These are phyloP conservation scores for Nibea albiflora DNA, from an alignment of 2,113 vertebrate genomes.

Conservation along the genomic window DNA sequence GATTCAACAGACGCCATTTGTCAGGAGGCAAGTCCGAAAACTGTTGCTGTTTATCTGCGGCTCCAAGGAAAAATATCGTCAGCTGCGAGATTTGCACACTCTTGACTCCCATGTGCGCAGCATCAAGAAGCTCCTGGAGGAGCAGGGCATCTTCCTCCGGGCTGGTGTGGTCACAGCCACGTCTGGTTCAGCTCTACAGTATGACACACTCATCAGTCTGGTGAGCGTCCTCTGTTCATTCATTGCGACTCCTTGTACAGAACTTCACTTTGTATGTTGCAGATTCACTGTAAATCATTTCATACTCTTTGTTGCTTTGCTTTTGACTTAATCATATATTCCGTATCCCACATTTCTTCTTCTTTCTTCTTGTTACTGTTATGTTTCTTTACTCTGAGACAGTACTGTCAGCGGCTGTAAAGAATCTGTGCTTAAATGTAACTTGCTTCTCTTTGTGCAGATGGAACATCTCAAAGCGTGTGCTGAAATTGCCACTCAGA, in stretches of 20 bases:
- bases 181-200: conserved; percentile 96
- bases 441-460: conserved; percentile 77
- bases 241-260: background rate
- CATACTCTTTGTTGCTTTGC: background rate
- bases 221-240: conserved; percentile 78
- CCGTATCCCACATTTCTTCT: background rate
- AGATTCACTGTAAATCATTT: background rate
- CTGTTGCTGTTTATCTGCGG: conserved; percentile 98
- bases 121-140: conserved; percentile 97
- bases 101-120: conserved; percentile 94
- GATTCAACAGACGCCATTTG: conserved; percentile 98
- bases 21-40: conserved; percentile 97
- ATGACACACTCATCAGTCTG: conserved; percentile 96
- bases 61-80: conserved; percentile 98
- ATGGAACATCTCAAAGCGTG: conserved; percentile 99
- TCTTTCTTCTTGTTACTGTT: background rate
- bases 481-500: conserved; percentile 96
- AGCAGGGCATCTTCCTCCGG: conserved; percentile 96
- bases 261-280: background rate
- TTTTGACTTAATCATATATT: background rate
- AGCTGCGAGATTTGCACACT: conserved; percentile 96
- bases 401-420: background rate
- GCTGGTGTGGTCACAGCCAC: conserved; percentile 95
- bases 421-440: background rate
- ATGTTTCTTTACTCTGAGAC: background rate